Percentiles rank a stretch among this genome's conserved stretches.
phyloP scores from a whole-genome alignment of 2,888 invertebrate species.

The Drosophila subsilvestris region DNA sequence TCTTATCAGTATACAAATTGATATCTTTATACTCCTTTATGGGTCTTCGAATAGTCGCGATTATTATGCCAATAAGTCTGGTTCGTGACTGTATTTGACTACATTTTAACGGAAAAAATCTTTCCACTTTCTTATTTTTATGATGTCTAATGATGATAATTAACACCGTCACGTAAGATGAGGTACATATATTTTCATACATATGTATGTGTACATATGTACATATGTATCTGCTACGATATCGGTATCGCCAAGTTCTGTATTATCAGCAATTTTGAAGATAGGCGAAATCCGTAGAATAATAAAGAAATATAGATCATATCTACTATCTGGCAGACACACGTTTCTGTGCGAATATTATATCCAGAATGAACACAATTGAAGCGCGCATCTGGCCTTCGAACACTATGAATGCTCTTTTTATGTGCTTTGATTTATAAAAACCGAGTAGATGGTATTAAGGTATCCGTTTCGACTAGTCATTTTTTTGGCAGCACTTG shows the following conservation, averaged over 20 bases:
- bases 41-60: slow-evolving; percentile 9
- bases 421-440: too few species aligned
- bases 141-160: slow-evolving; percentile 20
- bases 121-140: slow-evolving; percentile 33
- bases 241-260: too few species aligned
- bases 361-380: background rate
- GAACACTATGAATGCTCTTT: too few species aligned
- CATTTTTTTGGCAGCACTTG: background rate
- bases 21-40: background rate
- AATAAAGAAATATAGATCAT: background rate
- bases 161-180: background rate
- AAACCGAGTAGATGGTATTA: background rate
- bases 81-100: slow-evolving; percentile 8
- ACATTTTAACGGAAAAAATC: background rate
- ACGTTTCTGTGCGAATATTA: background rate
- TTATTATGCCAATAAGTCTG: slow-evolving; percentile 42
- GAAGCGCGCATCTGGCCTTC: too few species aligned
- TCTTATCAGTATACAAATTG: background rate
- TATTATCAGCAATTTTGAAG: background rate
- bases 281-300: background rate
- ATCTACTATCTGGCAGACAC: background rate
- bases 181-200: too few species aligned
- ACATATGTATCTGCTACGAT: too few species aligned
- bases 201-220: too few species aligned
- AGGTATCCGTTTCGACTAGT: too few species aligned